Conservation (phyloP, 2,113 vertebrate species). For the Mystacornis crossleyi region DNA sequence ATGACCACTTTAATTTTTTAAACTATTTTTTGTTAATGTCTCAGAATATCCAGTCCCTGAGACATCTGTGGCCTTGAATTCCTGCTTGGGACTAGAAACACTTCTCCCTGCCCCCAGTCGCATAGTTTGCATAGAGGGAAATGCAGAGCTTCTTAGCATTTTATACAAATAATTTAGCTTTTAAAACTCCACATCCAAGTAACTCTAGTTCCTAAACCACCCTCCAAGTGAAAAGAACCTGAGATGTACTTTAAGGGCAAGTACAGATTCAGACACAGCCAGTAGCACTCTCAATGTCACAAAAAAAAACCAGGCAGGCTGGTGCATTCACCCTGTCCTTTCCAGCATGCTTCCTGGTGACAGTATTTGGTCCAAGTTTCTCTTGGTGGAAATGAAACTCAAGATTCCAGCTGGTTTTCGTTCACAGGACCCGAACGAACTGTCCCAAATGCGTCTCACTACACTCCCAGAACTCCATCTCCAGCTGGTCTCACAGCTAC, state of each 20-base stretch:
- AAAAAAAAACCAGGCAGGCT: background rate
- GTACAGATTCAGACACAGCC: background rate
- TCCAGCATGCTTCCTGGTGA: background rate
- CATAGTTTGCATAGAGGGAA: background rate
- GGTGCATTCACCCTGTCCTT: background rate
- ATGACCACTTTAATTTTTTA: background rate
- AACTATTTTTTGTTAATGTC: background rate
- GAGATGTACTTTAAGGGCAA: background rate
- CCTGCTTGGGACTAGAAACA: background rate
- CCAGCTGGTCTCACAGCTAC: background rate
- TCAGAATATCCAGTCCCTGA: background rate
- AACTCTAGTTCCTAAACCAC: background rate
- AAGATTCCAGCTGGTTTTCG: background rate
- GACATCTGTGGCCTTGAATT: background rate
- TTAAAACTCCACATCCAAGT: background rate
- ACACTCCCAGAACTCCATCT: background rate
- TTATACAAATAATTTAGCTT: background rate
- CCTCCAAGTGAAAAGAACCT: background rate
- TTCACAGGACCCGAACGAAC: background rate
- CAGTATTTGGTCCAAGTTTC: background rate
- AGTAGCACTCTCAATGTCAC: background rate
- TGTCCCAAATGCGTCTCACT: background rate
- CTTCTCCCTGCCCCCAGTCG: fast-evolving
- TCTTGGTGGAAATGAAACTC: background rate
- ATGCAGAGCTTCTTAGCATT: background rate